Percentiles rank a stretch among this genome's conserved stretches.
phyloP scores from a whole-genome alignment of 2,113 vertebrate species.

The Australoheros scitulus region DNA sequence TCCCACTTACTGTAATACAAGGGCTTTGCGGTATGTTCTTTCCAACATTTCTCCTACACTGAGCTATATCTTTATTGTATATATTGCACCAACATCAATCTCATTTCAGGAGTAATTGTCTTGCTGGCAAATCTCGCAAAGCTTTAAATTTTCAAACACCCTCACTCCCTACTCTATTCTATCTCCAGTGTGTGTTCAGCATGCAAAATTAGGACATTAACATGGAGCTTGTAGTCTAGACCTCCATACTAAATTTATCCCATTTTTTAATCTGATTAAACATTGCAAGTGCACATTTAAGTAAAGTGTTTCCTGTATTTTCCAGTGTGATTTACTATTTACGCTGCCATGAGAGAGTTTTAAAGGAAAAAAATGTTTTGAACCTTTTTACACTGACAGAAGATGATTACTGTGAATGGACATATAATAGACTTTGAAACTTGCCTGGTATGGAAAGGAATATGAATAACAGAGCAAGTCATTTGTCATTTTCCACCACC shows the following conservation, averaged over 20 bases:
- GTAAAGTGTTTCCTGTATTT: slow-evolving; percentile 1
- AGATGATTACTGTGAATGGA: neutral
- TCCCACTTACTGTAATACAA: neutral
- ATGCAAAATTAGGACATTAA: neutral
- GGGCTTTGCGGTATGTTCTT: neutral
- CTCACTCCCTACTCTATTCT: neutral
- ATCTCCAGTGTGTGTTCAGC: slow-evolving; percentile 5
- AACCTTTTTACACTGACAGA: neutral
- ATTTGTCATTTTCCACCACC: neutral
- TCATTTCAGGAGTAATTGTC: slow-evolving; percentile 18
- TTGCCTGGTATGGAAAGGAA: neutral
- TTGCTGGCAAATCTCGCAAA: slow-evolving; percentile 11
- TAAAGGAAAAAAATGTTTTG: neutral
- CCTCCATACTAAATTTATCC: neutral
- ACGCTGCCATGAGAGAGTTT: neutral
- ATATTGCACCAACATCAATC: slow-evolving; percentile 32
- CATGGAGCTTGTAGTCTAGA: neutral
- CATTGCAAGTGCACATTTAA: neutral
- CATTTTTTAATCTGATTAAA: slow-evolving; percentile 11
- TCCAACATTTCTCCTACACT: slow-evolving; percentile 16
- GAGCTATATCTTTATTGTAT: neutral
- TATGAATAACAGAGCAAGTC: neutral
- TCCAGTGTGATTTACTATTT: neutral
- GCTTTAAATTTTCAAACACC: slow-evolving; percentile 20
- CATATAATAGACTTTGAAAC: neutral